Base-by-base conservation (phyloP, 2,113 vertebrate genomes). In the Mesocricetus auratus region DNA sequence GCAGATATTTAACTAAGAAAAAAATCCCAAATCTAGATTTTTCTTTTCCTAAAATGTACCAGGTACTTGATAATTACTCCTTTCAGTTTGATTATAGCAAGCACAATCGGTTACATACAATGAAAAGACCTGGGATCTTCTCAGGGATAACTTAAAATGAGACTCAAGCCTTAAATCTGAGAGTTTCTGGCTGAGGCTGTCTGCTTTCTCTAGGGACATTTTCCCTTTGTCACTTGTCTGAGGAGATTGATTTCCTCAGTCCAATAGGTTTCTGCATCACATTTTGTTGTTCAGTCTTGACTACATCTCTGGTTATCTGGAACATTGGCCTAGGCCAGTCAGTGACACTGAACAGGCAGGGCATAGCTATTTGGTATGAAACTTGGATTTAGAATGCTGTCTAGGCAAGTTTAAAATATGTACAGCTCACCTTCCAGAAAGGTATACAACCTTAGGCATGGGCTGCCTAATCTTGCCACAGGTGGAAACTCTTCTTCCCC, bases 351-450 rank as follows among this genome's bases (percentile, higher is more conserved):
- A 68, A 53, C 3, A 47, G 39, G 7, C 4, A 68, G 21, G 5
- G 19, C 7, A 45, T 24, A 24, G 5, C 4, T 26, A 81, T 60
- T 5, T 13, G 77, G 50, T 74, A 15, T 3, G 4, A 66, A 16
- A 17, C 73, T 47, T 1, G 9, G 11, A 12, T 12, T 74, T 4
- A 33, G 21, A 1, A 2, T 0, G 3, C 47, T 64, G 45, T 19
- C 19, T 58, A 53, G 10, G 12, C 4, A 93, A 56, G 71, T 86
- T 7, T 19, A 45, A 62, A n/a, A 33, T 53, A 56, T 39, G 0
- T 4, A 21, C 22, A 7, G 5, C 22, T 22, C 16, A 31, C 8
- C 2, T 5, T 77, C 1, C 42, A 17, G 7, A 86, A 64, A 22
- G 13, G 4, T 11, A 62, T 39, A 75, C n/a, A 36, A 36, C 64